Base-by-base conservation (phyloP, 1,140 invertebrate species). In the Drosophila repletoides region DNA sequence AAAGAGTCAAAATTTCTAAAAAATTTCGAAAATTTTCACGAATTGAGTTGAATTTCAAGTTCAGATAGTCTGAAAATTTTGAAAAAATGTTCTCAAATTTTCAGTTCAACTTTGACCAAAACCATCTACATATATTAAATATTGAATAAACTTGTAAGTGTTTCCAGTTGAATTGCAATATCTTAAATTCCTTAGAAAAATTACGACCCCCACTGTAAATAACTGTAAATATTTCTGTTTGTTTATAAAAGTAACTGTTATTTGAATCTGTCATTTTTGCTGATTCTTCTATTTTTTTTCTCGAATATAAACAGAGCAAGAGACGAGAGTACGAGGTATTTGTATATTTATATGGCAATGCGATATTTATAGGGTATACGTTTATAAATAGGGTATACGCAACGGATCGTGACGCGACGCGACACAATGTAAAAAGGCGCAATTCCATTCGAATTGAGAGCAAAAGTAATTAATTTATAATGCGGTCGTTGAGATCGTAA, bases 401-500 rank as follows among this genome's bases (percentile, higher is more conserved):
- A n/a, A n/a, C n/a, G n/a, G n/a, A n/a, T n/a, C n/a, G n/a, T n/a
- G n/a, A n/a, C n/a, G n/a, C n/a, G n/a, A n/a, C n/a, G n/a, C n/a
- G n/a, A n/a, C n/a, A n/a, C n/a, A n/a, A n/a, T n/a, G n/a, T n/a
- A n/a, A n/a, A n/a, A n/a, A n/a, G n/a, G n/a, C n/a, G n/a, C n/a
- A n/a, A n/a, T n/a, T n/a, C n/a, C n/a, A n/a, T n/a, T n/a, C n/a
- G n/a, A n/a, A 14, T 31, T 43, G 34, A 45, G 40, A 36, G 21
- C 53, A 45, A 31, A 40, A 29, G 12, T 49, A 66, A 66, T 59
- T 59, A 45, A 49, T 66, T n/a, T 66, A 34, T 43, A 48, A 49
- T 59, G 63, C 33, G 53, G 34, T 34, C 63, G 63, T 49, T 49
- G 21, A 59, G 53, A 66, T 66, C 59, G 53, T 49, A 59, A 66